Evolutionary conservation across 2,113 vertebrate species (phyloP), one percentile per base, ranked within the genome.

Genomic region (Blennius ocellaris): DNA sequence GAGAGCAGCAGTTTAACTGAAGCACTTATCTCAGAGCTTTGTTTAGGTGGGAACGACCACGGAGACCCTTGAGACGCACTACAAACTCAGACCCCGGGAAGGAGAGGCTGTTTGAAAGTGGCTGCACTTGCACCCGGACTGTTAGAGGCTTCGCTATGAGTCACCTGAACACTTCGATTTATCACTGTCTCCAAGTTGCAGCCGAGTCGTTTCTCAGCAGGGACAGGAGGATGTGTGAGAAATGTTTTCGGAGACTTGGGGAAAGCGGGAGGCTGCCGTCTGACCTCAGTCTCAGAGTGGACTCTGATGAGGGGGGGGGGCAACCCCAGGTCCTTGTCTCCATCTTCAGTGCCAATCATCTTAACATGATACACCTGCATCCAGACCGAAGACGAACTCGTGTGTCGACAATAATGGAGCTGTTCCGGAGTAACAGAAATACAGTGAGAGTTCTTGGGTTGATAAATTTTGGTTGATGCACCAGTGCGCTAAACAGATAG

Each of bases 151-250:
- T 87, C 62, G 57, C 81, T 76, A 45, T 80, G 83, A 88, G 67
- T 78, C 82, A 80, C 82, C 82, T 88, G 76, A 89, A 78, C 71
- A 64, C 87, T 73, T 76, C 80, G 76, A 88, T 86, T 87, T 71
- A 76, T 87, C 85, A 86, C 82, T 81, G 82, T 80, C 84, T 64
- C 8, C 0, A 64, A 64, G 7, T n/a, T 54, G 78, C 75, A 59
- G 82, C 82, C 41, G 17, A 80, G 65, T 41, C 72, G 67, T 91
- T 85, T 70, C 78, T 89, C 80, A 85, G 72, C 66, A 17, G 57
- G 68, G 69, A 72, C 66, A 70, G 60, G 43, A 60, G 60, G 55
- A 62, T 69, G 51, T 65, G 56, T 72, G 68, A 73, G 64, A 62
- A 80, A 76, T 82, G 59, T 68, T 85, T 81, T 79, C 64, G 49